Base-by-base conservation (phyloP, 2,797 vertebrate species). In the Clarias platycephalus region DNA sequence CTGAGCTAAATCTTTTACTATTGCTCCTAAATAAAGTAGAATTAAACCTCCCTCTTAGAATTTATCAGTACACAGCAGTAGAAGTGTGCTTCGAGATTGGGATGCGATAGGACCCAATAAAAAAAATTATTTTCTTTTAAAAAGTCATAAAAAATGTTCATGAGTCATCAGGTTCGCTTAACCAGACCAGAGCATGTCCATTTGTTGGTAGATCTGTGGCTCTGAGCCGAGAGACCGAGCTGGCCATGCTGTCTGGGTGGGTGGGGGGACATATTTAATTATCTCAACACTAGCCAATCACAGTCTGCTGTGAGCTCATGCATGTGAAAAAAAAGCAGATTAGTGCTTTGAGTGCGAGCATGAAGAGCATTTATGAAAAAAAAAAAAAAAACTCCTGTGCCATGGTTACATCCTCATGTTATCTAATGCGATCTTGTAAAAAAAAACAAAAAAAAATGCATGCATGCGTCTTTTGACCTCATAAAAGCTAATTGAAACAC, bases 1-100 rank as follows among this genome's bases (percentile, higher is more conserved):
- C 80, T 86, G 88, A 60, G 89, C 75, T 81, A 91, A 85, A 88
- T 86, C 87, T 79, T 85, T 87, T 86, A 89, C 83, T 75, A 44
- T 78, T 82, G 82, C 31, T 62, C 75, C 57, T 58, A 68, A 67
- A 49, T 83, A 49, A 72, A 62, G 63, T 37, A 75, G 63, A 75
- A 87, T 78, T 88, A 78, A 81, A 71, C 68, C 18, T n/a, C 80
- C 62, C 60, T 26, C n/a, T 22, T 22, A 28, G 40, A 72, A 16
- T 24, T 72, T 74, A 74, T 53, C 8, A n/a, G n/a, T 18, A 72
- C 40, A 20, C 24, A 31, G 44, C 9, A 55, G 15, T 55, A 9
- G 15, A 55, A 4, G 15, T 74, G 7, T 28, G 49, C 12, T n/a
- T 6, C 10, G 1, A 71, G 40, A 49, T 37, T 72, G 12, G 24